Evolutionary conservation across 2,888 invertebrate species (phyloP), one percentile per base, ranked within the genome.

Genomic region (Gnatocerus cornutus): DNA sequence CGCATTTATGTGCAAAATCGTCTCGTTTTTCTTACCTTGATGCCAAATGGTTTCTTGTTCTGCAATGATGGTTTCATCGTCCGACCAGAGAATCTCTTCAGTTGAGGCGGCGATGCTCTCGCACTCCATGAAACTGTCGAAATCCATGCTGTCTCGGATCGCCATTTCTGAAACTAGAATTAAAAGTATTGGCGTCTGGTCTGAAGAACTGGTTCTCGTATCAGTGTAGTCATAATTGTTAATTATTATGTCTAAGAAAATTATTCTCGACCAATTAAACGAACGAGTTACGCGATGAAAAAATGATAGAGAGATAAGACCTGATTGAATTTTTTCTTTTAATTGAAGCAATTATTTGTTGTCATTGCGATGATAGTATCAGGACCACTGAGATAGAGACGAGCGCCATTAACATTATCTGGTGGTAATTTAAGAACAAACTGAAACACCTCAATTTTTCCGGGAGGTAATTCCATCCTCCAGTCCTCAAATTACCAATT

Each of bases 21-120:
- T 1, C 21, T 2, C n/a, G 41, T n/a, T 41, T 13, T 12, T n/a
- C 53, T 59, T 80, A 85, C 85, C 85, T 83, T 84, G 80, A 73
- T 84, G 82, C 84, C 85, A 85, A 14, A 82, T 77, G 10, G 77
- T 71, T 72, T 85, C 85, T 73, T 85, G 84, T 73, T 85, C 85
- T 39, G 84, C 85, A 39, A 85, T 80, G 66, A 85, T 84, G 29
- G 85, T 85, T 62, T 85, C 85, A 70, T 85, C 85, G 69, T 85
- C 85, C 0, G 85, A 85, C 85, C 85, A 85, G 48, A 85, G 77
- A 71, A 85, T 85, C 69, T 85, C 85, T 68, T 85, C 85, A 1
- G 84, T 85, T 6, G 85, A 85, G 1, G 84, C 84, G 12, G 85
- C 84, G 46, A 85, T 77, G 72, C 83, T 85, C 14, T 80, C 80